Percentiles rank a stretch among this genome's conserved stretches.
Evolutionary conservation across 2,888 invertebrate genomes (phyloP).

Genomic region (Xestia xanthographa): DNA sequence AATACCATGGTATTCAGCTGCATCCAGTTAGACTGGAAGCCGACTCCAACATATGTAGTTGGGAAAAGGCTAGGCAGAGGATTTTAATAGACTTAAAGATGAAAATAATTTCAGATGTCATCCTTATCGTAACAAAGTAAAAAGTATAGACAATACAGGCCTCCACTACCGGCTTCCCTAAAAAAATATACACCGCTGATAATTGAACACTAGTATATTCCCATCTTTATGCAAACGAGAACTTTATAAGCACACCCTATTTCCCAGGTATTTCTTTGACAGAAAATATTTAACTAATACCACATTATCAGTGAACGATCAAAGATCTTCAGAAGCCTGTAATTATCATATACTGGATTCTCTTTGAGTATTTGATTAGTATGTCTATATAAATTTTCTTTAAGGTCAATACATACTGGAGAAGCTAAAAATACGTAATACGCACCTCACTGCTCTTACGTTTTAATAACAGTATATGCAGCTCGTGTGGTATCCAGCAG

Average conservation of each 20-base stretch:
- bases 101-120: no score
- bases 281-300: background rate
- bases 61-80: no score
- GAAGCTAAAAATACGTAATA: background rate
- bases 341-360: background rate
- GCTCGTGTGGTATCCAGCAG: no score
- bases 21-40: no score
- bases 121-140: no score
- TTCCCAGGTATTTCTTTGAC: background rate
- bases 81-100: no score
- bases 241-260: background rate
- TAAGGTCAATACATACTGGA: background rate
- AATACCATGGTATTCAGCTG: no score
- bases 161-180: background rate
- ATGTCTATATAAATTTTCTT: background rate
- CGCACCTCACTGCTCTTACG: background rate
- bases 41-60: no score
- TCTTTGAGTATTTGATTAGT: slow-evolving; percentile 6
- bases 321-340: background rate
- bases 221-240: background rate
- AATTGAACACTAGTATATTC: background rate
- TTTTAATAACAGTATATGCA: background rate
- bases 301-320: background rate
- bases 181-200: background rate
- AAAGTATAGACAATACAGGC: background rate